Conservation (phyloP, 2,797 vertebrate species). For the Ctenochaetus hawaiiensis region DNA sequence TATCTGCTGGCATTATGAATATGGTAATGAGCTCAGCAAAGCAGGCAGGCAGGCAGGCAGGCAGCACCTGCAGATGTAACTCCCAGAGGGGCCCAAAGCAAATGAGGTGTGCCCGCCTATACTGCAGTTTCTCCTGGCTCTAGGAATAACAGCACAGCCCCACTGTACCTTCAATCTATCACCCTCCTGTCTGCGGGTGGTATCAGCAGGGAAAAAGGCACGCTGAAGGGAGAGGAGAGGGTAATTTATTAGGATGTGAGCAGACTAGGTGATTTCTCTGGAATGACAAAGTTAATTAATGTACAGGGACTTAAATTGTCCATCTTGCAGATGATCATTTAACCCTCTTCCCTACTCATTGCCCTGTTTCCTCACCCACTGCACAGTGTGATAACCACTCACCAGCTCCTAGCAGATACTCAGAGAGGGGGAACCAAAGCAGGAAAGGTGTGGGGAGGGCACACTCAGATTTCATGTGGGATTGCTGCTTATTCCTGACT, state of each 20-base stretch:
- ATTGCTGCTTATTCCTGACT: constrained; percentile 62
- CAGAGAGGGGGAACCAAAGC: constrained; percentile 14
- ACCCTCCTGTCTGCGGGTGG: constrained; percentile 68
- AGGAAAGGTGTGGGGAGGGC: constrained; percentile 11
- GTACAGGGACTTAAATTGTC: constrained; percentile 68
- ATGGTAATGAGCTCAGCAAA: constrained; percentile 80
- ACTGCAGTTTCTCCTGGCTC: constrained; percentile 81
- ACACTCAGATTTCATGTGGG: constrained; percentile 26
- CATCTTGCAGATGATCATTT: constrained; percentile 73
- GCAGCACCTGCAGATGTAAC: constrained; percentile 77
- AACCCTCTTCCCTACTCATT: constrained; percentile 60
- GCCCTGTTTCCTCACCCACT: constrained; percentile 45
- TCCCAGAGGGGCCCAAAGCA: constrained; percentile 78
- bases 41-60: constrained; percentile 58
- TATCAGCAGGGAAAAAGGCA: constrained; percentile 68
- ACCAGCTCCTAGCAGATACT: constrained; percentile 17
- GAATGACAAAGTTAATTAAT: constrained; percentile 80
- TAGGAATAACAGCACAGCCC: constrained; percentile 79
- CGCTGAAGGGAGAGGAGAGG: constrained; percentile 60
- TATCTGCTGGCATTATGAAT: constrained; percentile 81
- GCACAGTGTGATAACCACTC: constrained; percentile 34
- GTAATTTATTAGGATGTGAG: constrained; percentile 75
- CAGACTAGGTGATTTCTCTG: constrained; percentile 68
- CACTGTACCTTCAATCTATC: constrained; percentile 76
- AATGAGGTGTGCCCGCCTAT: constrained; percentile 81